Base-by-base conservation (phyloP, 2,797 vertebrate genomes). In the Scolopax bukidnonensis region DNA sequence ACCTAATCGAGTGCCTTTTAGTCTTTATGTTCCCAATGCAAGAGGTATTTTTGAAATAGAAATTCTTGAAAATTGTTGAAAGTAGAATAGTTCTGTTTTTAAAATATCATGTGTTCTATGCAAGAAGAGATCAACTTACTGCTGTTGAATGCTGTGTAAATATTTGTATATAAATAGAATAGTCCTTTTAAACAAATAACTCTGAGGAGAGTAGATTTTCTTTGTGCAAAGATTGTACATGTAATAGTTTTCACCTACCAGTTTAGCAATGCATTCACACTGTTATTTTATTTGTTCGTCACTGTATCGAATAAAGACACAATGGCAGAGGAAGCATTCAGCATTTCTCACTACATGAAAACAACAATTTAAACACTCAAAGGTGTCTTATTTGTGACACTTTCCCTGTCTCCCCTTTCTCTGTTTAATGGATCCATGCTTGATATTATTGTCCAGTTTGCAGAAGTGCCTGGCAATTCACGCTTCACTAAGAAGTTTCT, bases 91-190 rank as follows among this genome's bases (percentile, higher is more conserved):
- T 77, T 74, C 12, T 87, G 0, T 19, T 91, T 90, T 89, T 20
- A 40, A 90, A 93, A 77, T 54, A 61, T 4, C 63, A 65, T 30
- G 8, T 75, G 43, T 90, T 88, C 45, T 5, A 23, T 60, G 47
- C 47, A 73, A 54, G 75, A 71, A 61, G 56, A 85, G n/a, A 71
- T 77, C 56, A 78, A 32, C 40, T 15, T 8, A 32, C 16, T 43
- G 76, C 67, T 81, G 20, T 69, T 94, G 64, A 65, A 18, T 41
- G 21, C 71, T 38, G 19, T 76, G 85, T 84, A 94, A 95, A 97
- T 94, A 90, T 95, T 94, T 93, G 61, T 87, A 5, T 86, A 84
- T 89, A 88, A 91, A 93, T 47, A 85, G 33, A 67, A 75, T 38
- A 80, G 77, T 71, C 27, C 51, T 68, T 83, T 81, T 69, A 93